A percentile compares a stretch with the other conserved stretches of the same genome.
Evolutionary conservation across 2,888 invertebrate genomes (phyloP).

Genomic region (Drosophila buzzatii): DNA sequence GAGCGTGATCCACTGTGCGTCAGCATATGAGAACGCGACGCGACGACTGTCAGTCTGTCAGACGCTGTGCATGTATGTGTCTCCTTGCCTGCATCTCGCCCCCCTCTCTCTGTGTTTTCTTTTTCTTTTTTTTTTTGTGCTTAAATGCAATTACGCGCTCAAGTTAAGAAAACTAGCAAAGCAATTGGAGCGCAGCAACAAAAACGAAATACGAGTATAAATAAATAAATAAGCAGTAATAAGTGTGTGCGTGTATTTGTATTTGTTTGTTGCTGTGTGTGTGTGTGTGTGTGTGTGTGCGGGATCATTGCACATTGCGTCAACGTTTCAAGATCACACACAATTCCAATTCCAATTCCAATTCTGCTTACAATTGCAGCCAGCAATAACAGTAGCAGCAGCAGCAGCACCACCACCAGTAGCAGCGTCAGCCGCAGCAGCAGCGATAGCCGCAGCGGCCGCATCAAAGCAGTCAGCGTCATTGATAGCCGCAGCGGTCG

Average conservation of each 20-base stretch:
- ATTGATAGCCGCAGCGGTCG: conserved; percentile 48
- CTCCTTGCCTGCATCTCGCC: background rate
- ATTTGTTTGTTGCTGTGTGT: conserved; percentile 22
- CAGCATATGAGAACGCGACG: conserved; percentile 43
- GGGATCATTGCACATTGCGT: conserved; percentile 81
- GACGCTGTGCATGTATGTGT: conserved; percentile 22
- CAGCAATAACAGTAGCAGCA: conserved; percentile 32
- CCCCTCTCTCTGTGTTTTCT: conserved; percentile 7
- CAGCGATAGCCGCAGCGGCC: conserved; percentile 21
- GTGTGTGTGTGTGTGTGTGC: conserved; percentile 53
- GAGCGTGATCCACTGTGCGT: conserved; percentile 61
- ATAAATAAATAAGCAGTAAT: conserved; percentile 52
- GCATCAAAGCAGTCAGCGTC: conserved; percentile 26
- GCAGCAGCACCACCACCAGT: conserved; percentile 14
- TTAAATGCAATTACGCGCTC: conserved; percentile 77
- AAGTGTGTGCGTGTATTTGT: conserved; percentile 21
- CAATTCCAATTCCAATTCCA: conserved; percentile 53
- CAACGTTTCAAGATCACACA: conserved; percentile 77
- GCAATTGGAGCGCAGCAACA: conserved; percentile 70
- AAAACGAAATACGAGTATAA: conserved; percentile 59
- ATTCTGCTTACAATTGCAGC: conserved; percentile 40
- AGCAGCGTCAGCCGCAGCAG: conserved; percentile 19
- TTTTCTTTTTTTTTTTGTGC: conserved; percentile 53
- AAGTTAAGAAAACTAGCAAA: conserved; percentile 74
- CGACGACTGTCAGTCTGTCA: conserved; percentile 57